These are phyloP conservation scores for Pterobdella sp. DNA, from an alignment of 2,888 invertebrate genomes.

Conservation along the genomic window DNA sequence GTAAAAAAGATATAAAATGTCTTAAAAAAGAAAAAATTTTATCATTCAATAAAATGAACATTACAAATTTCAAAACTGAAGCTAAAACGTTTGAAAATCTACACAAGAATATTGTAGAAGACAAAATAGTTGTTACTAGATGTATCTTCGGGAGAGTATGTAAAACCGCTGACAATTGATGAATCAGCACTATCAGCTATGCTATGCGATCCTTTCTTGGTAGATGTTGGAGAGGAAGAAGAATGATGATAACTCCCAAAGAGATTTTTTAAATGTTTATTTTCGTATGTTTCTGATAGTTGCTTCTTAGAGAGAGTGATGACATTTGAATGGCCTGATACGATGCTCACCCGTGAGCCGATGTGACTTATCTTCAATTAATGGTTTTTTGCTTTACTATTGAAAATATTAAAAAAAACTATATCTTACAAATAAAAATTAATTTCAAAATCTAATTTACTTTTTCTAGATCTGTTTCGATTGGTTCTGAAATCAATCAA, in stretches of 20 bases:
- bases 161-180: constrained; percentile 19
- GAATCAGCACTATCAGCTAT: constrained; percentile 8
- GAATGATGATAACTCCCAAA: background rate
- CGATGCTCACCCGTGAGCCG: constrained; percentile 13
- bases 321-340: constrained; percentile 29
- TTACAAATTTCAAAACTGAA: no score
- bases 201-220: constrained; percentile 25
- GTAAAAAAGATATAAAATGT: no score
- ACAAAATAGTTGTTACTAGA: constrained; percentile 9
- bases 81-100: no score
- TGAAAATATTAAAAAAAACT: background rate
- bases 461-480: constrained; percentile 19
- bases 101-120: no score
- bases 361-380: background rate
- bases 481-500: constrained; percentile 24
- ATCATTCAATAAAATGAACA: no score
- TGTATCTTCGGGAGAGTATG: constrained; percentile 28
- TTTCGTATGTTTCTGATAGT: constrained; percentile 9
- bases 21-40: no score
- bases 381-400: background rate
- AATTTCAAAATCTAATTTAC: background rate
- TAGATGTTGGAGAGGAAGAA: constrained; percentile 14
- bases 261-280: background rate
- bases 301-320: constrained; percentile 35
- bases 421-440: background rate